Evolutionary conservation across 2,797 vertebrate species (phyloP).

Genomic region (Acanthopagrus latus): DNA sequence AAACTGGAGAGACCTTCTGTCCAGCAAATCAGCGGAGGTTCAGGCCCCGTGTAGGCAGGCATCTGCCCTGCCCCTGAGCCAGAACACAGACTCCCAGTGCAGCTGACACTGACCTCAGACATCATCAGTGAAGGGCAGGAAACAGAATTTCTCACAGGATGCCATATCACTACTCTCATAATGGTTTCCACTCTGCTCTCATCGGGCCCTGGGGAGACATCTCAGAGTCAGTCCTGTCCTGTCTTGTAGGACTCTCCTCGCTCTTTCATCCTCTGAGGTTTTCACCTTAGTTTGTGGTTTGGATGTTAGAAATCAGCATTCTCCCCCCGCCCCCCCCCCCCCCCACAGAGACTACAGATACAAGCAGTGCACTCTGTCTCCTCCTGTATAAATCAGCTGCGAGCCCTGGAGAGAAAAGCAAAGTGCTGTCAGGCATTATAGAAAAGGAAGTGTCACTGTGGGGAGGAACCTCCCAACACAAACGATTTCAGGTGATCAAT

Average conservation of each 20-base stretch:
- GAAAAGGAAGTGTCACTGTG: constrained; percentile 4
- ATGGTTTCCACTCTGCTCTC: background rate
- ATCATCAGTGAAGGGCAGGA: constrained; percentile 41
- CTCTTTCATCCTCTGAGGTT: constrained; percentile 3
- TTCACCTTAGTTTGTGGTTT: constrained; percentile 2
- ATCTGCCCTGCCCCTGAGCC: constrained; percentile 12
- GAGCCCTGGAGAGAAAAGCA: constrained; percentile 6
- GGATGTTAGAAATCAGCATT: constrained; percentile 17
- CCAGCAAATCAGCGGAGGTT: constrained; percentile 35
- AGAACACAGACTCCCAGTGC: background rate
- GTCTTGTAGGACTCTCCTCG: background rate
- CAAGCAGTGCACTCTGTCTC: constrained; percentile 4
- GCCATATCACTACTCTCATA: constrained; percentile 3
- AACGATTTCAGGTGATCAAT: constrained; percentile 24
- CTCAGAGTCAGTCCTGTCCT: constrained; percentile 2
- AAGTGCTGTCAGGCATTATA: constrained; percentile 11
- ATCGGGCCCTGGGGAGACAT: background rate
- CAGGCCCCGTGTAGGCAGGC: background rate
- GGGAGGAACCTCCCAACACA: background rate
- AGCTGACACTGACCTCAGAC: constrained; percentile 52
- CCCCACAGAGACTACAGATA: constrained; percentile 23
- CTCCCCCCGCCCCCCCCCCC: too few species aligned
- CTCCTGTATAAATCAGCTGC: constrained; percentile 21
- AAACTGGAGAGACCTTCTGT: constrained; percentile 15
- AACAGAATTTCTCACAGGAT: constrained; percentile 36